Evolutionary conservation across 2,888 invertebrate genomes (phyloP).

Genomic region (Napeogenes sylphis): DNA sequence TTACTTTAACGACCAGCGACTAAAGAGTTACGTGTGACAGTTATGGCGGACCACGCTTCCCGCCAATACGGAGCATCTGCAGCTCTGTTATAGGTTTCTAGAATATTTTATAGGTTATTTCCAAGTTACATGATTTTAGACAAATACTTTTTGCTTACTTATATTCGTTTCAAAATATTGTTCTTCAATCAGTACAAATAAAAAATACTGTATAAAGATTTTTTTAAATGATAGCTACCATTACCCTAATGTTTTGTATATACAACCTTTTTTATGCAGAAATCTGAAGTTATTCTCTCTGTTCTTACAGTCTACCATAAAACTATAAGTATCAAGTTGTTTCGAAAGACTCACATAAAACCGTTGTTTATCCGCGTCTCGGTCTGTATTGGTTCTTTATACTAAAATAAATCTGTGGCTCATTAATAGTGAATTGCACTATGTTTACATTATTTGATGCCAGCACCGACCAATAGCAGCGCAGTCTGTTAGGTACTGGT

Average conservation of each 20-base stretch:
- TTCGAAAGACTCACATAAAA: neutral
- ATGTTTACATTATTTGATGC: slow-evolving; percentile 32
- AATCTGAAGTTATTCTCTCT: neutral
- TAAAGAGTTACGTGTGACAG: slow-evolving; percentile 75
- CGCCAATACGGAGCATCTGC: slow-evolving; percentile 42
- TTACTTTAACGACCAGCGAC: slow-evolving; percentile 73
- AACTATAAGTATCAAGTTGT: neutral
- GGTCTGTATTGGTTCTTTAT: slow-evolving; percentile 20
- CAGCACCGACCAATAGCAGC: neutral
- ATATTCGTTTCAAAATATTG: no score
- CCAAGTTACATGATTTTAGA: slow-evolving; percentile 9
- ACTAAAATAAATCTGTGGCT: slow-evolving; percentile 23
- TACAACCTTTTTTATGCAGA: no score
- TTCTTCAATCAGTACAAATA: no score
- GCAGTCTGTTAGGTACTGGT: no score
- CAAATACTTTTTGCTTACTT: neutral
- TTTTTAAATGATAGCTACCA: no score
- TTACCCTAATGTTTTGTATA: no score
- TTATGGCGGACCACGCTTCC: slow-evolving; percentile 70
- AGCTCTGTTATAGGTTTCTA: slow-evolving; percentile 16
- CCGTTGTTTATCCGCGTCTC: slow-evolving; percentile 10
- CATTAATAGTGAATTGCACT: slow-evolving; percentile 33
- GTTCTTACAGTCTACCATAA: neutral
- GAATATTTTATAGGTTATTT: slow-evolving; percentile 1
- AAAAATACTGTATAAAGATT: no score